Evolutionary conservation across 2,888 invertebrate genomes (phyloP), one percentile per base, ranked within the genome.

Genomic region (Xylocampa areola): DNA sequence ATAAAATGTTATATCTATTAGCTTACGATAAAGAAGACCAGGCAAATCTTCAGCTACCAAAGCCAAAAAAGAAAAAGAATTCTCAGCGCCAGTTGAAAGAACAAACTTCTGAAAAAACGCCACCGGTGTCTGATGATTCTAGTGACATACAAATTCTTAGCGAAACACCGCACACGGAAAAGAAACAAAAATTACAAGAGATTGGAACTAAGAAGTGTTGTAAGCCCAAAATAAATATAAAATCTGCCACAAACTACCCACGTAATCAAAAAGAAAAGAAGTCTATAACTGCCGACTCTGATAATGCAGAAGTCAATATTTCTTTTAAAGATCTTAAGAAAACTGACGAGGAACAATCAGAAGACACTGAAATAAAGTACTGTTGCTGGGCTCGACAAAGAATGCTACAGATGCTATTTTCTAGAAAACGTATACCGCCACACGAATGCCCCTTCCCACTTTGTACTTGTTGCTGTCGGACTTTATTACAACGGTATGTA

Each of bases 1-100:
- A 86, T 43, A 91, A 89, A 84, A 89, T 92, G 84, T 65, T 92
- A 16, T 68, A 53, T 48, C 16, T 88, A 13, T 73, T 89, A 44
- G 35, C 51, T 7, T 25, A 45, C 32, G 59, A 49, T 5, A 33
- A 49, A 17, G 30, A 25, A 5, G 37, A 41, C 53, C 60, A 16
- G 73, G 68, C 17, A 23, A 11, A 13, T 13, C 7, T 7, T 32
- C 45, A 32, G 45, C 51, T 10, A 65, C 25, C 41, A 70, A 65
- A 27, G 35, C 41, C 50, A 53, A 43, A 52, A 67, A 67, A 36
- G 32, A 54, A 27, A n/a, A 48, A 27, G 30, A 50, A 41, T 8
- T 4, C 7, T 23, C 3, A 0, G 6, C 23, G 8, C 2, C 23
- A 11, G 4, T 8, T 1, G n/a, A 16, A 35, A 33, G 23, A 23